Base-by-base conservation (phyloP, 2,113 vertebrate genomes). In the Chaetops frenatus region DNA sequence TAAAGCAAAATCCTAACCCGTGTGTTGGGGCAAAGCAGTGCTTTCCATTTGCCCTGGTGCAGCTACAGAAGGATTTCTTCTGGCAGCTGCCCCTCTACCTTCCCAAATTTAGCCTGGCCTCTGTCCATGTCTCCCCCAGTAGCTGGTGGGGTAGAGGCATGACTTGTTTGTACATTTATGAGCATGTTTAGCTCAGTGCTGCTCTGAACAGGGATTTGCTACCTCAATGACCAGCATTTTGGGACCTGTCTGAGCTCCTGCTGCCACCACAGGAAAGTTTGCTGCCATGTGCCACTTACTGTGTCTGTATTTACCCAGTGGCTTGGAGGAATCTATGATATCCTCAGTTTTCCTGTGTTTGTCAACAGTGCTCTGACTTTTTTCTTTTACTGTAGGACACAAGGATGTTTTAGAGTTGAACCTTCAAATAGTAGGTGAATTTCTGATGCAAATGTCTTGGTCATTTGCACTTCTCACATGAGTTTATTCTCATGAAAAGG, bases 121-220 rank as follows among this genome's bases (percentile, higher is more conserved):
- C 29, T 57, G 8, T 50, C 42, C 20, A 2, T 11, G 15, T 69
- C 28, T 48, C 17, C 24, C 16, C 25, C 20, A 6, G 36, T 3
- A 69, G n/a, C 29, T 44, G 57, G 3, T 5, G 6, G 12, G 22
- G 15, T 21, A 53, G 67, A 51, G 50, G 5, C 7, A 7, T 6
- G 12, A 8, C 10, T 38, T 47, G 4, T 42, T 47, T 4, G 0
- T 36, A 7, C 0, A 0, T 36, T 11, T 31, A 21, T 1, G 3
- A 1, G 0, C 1, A 1, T n/a, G 13, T 53, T 71, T 31, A 56
- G 7, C 48, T 80, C 2, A 0, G 6, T 27, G 61, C 45, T 79
- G 14, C 50, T 65, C 66, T 53, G 25, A 60, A 21, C 11, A 1
- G 20, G 7, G 6, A 4, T 72, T 48, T 69, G 15, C 11, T 4